Evolutionary conservation across 2,888 invertebrate genomes (phyloP), one percentile per base, ranked within the genome.

Genomic region (Malthinus flaveolus): DNA sequence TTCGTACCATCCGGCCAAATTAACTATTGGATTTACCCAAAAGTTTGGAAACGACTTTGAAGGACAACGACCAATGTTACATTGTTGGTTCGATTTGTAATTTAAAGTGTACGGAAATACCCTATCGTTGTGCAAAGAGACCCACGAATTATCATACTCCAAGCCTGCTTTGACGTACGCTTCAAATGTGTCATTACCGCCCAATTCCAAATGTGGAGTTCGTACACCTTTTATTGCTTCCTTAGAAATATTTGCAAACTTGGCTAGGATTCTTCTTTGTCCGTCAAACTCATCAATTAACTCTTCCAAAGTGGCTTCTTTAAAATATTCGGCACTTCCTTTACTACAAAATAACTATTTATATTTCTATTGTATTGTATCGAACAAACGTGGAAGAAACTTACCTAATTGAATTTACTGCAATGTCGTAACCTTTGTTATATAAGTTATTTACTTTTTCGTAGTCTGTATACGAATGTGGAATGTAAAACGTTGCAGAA

Each of bases 81-180:
- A 87, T 56, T 84, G 83, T 71, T 87, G 84, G 10, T 63, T 80
- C 0, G 83, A 81, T 0, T 73, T 71, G 64, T 83, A 86, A 68
- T 90, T 85, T 52, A 88, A 72, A 1, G 88, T 88, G 73, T 89
- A 90, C 0, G 90, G 90, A 84, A 86, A 89, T 1, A 86, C 71
- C 11, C 82, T 83, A 31, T 81, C 81, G 51, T 78, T 64, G 0
- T 64, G 64, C 12, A 75, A 73, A 0, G 86, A 83, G 0, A 85
- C 81, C 85, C 88, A 84, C 1, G 86, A 83, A 54, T 82, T 81
- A 68, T 90, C 89, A 71, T 87, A 89, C 1, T 69, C 57, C 3
- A 88, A 76, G 0, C 77, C 80, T 13, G 77, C 71, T 8, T 82
- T 76, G 0, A 74, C 65, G 70, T 88, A 81, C 56, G 86, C 83